These are phyloP conservation scores for Sminthurinus signatus DNA, from an alignment of 1,140 invertebrate genomes.

Conservation along the genomic window DNA sequence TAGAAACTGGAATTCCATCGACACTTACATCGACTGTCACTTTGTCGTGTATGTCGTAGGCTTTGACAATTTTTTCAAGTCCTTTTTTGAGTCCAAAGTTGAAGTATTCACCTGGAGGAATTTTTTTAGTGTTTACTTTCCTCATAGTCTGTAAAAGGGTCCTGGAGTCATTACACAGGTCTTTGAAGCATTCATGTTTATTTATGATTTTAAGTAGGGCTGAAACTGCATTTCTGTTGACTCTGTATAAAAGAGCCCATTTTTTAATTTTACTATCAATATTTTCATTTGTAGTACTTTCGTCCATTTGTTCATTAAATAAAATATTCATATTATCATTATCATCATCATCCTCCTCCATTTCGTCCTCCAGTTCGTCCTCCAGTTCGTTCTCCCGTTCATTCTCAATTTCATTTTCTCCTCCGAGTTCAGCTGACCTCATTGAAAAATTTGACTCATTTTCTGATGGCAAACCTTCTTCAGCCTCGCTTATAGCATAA, in stretches of 20 bases:
- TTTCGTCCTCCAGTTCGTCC: no score
- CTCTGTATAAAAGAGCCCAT: background rate
- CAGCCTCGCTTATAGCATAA: no score
- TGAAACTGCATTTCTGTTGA: constrained; percentile 7
- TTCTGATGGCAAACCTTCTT: no score
- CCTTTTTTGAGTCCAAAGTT: background rate
- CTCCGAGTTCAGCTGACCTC: no score
- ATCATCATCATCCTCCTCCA: no score
- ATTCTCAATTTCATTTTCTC: no score
- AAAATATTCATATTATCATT: no score
- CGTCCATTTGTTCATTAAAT: no score
- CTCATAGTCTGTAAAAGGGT: background rate
- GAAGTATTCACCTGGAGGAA: background rate
- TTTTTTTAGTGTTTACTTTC: background rate
- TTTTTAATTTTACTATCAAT: background rate
- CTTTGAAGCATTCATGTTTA: background rate
- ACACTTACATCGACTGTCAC: background rate
- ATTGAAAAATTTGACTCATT: no score
- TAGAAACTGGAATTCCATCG: background rate
- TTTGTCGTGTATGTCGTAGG: background rate
- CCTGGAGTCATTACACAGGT: background rate
- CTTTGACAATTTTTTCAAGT: background rate
- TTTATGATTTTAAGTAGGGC: constrained; percentile 16
- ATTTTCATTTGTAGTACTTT: no score
- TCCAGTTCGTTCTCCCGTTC: no score